phyloP scores from a whole-genome alignment of 2,797 vertebrate species.

The Myripristis jacobus region DNA sequence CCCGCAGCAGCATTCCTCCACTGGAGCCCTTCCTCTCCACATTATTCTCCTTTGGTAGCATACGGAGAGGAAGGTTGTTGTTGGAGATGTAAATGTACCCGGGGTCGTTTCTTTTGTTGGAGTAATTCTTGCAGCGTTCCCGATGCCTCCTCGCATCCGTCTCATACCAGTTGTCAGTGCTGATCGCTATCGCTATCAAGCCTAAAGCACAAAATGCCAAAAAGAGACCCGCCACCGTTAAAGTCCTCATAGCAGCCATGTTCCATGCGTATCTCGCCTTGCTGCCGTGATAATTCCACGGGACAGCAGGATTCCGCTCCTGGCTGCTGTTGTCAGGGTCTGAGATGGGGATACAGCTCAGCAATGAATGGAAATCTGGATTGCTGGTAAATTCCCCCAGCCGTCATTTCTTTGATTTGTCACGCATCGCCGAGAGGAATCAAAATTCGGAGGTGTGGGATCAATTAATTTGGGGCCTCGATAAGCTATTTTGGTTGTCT shows the following conservation, averaged over 20 bases:
- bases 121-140: constrained; percentile 90
- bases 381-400: constrained; percentile 33
- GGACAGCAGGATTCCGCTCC: constrained; percentile 70
- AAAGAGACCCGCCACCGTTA: constrained; percentile 90
- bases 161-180: constrained; percentile 95
- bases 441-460: constrained; percentile 32
- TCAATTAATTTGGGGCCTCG: constrained; percentile 56
- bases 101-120: constrained; percentile 90
- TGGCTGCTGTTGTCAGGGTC: constrained; percentile 62
- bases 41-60: constrained; percentile 80
- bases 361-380: constrained; percentile 44
- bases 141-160: constrained; percentile 92
- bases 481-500: constrained; percentile 71
- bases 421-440: constrained; percentile 22
- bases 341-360: constrained; percentile 61
- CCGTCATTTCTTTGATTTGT: constrained; percentile 41
- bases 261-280: constrained; percentile 77
- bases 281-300: constrained; percentile 70
- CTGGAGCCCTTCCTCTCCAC: constrained; percentile 59
- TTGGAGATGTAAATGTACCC: constrained; percentile 92
- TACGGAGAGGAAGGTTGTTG: constrained; percentile 90
- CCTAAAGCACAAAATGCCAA: constrained; percentile 90
- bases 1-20: constrained; percentile 63
- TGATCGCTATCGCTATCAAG: constrained; percentile 89
- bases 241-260: constrained; percentile 92